Evolutionary conservation across 2,113 vertebrate species (phyloP).

Genomic region (Stegostoma tigrinum): DNA sequence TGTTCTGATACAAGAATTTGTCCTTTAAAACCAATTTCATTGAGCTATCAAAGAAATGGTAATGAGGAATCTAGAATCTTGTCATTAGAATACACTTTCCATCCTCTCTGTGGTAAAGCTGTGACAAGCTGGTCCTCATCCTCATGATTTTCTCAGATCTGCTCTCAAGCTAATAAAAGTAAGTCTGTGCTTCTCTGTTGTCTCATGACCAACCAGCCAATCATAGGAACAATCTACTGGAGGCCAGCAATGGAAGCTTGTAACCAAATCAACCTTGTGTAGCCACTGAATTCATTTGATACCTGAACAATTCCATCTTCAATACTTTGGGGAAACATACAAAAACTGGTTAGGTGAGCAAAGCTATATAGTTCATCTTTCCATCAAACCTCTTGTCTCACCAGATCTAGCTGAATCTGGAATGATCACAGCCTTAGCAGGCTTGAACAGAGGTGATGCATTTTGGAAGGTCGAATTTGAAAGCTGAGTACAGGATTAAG

Average conservation of each 20-base stretch:
- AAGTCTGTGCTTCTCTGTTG: not conserved
- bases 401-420: not conserved
- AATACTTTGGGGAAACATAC: not conserved
- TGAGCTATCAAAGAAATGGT: not conserved
- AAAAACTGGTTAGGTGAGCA: not conserved
- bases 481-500: too few species aligned
- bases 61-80: not conserved
- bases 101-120: not conserved
- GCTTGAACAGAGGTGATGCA: too few species aligned
- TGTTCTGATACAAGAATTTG: not conserved
- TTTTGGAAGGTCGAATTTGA: too few species aligned
- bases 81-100: not conserved
- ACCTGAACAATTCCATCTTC: not conserved
- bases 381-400: not conserved
- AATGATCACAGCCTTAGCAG: not conserved
- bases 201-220: not conserved
- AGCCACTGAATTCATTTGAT: not conserved
- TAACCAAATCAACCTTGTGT: not conserved
- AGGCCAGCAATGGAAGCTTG: not conserved
- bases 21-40: not conserved
- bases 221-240: not conserved
- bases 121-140: not conserved
- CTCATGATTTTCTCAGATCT: not conserved
- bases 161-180: not conserved
- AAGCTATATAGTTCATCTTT: not conserved